Conservation (phyloP, 2,888 invertebrate species). For the Myopa tessellatipennis region DNA sequence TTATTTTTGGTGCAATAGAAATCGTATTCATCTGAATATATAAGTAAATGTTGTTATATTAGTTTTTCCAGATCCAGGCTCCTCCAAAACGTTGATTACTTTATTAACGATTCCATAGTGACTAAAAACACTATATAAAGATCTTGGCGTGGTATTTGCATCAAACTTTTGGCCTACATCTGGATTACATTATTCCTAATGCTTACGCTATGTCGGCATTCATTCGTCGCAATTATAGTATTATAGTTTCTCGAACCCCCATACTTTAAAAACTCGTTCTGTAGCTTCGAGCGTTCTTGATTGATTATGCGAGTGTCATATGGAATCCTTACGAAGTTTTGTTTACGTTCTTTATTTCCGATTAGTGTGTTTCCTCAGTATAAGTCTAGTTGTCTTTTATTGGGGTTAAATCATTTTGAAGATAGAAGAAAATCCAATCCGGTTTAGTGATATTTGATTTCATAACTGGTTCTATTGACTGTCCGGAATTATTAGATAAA, state of each 20-base stretch:
- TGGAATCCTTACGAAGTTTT: background rate
- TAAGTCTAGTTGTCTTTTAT: background rate
- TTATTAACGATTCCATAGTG: too few relatives aligned
- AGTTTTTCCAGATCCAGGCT: too few relatives aligned
- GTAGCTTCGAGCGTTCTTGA: background rate
- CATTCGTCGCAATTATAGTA: background rate
- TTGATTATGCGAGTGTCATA: background rate
- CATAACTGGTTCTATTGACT: background rate
- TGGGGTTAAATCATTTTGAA: background rate
- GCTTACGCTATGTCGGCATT: background rate
- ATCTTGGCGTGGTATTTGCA: too few relatives aligned
- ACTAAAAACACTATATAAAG: too few relatives aligned
- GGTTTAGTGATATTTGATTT: background rate
- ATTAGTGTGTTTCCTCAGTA: background rate
- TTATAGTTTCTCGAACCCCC: background rate
- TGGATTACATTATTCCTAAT: background rate
- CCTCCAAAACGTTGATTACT: too few relatives aligned
- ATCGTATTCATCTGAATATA: too few relatives aligned
- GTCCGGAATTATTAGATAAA: background rate
- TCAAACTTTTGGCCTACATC: too few relatives aligned
- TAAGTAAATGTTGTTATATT: too few relatives aligned
- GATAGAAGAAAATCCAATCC: slow-evolving; percentile 9
- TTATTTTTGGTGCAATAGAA: too few relatives aligned
- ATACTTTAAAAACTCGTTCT: background rate
- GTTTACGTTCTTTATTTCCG: background rate